Evolutionary conservation across 2,888 invertebrate genomes (phyloP), one percentile per base, ranked within the genome.

Genomic region (Lasioglossum calceatum): DNA sequence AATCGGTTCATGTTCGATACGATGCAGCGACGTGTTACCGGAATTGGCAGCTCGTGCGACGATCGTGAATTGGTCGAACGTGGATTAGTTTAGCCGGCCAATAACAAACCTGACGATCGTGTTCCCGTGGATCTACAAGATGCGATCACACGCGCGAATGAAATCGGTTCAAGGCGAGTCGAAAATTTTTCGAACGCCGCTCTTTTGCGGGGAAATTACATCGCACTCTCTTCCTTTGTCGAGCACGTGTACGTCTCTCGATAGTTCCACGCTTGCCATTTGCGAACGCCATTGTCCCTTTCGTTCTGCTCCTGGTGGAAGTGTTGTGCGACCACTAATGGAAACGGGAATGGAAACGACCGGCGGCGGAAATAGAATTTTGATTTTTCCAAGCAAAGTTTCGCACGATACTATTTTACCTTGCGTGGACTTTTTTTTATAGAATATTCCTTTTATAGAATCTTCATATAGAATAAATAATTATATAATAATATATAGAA

Each of bases 1-100:
- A 78, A 78, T 78, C 74, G 50, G 71, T 42, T 71, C 42, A 14
- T 42, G 71, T 71, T 71, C 42, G n/a, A 42, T 71, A 58, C 58
- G 10, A 2, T 23, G 2, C 23, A 42, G 14, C 71, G 39, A 23
- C n/a, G 14, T 14, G 71, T 71, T n/a, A 7, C 42, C 12, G 42
- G 71, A 71, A 71, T 71, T 71, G 39, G 5, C 42, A n/a, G 71
- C 4, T 5, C 32, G 70, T 12, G 19, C 23, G 39, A 36, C 19
- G 10, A 42, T 70, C 39, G 39, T 19, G 39, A 23, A 70, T 67
- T 10, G n/a, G 14, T 12, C 67, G 32, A 42, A 39, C 39, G 70
- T 42, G n/a, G 39, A 67, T 67, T 67, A 36, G 42, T 42, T 71
- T 36, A 36, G 42, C 4, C 14, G n/a, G 14, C n/a, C n/a, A n/a